Conservation (phyloP, 2,797 vertebrate genomes). For the Ambastaia sidthimunki region DNA sequence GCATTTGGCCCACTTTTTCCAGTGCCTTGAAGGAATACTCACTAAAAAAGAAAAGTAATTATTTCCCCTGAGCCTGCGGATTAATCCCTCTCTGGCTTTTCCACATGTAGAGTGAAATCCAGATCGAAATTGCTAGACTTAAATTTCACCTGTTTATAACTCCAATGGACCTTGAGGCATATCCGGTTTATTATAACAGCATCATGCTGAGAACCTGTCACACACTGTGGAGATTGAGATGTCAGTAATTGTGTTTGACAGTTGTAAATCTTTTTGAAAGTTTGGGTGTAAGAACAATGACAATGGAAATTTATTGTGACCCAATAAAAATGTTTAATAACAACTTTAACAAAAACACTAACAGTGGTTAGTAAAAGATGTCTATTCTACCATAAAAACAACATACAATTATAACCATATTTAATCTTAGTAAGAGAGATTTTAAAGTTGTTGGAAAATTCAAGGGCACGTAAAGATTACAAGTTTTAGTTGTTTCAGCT, state of each 20-base stretch:
- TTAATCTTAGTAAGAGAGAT: slow-evolving; percentile 55
- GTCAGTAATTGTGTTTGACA: slow-evolving; percentile 59
- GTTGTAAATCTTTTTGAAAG: slow-evolving; percentile 55
- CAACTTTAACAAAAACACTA: neutral
- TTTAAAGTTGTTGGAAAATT: slow-evolving; percentile 5
- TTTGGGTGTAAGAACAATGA: slow-evolving; percentile 21
- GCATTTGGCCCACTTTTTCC: slow-evolving; percentile 71
- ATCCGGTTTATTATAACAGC: slow-evolving; percentile 73
- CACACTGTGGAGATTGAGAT: slow-evolving; percentile 66
- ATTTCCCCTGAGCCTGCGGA: slow-evolving; percentile 73
- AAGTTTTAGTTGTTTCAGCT: slow-evolving; percentile 37
- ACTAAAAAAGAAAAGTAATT: slow-evolving; percentile 70
- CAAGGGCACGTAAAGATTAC: slow-evolving; percentile 33
- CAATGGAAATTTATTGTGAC: slow-evolving; percentile 40
- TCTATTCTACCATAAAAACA: slow-evolving; percentile 57
- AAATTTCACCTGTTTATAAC: slow-evolving; percentile 55
- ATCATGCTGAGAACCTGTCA: slow-evolving; percentile 69
- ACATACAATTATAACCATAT: slow-evolving; percentile 52
- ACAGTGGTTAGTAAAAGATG: slow-evolving; percentile 5
- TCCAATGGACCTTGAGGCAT: slow-evolving; percentile 46
- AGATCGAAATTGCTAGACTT: slow-evolving; percentile 46
- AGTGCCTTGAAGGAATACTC: slow-evolving; percentile 91
- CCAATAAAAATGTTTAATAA: slow-evolving; percentile 50
- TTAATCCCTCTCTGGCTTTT: slow-evolving; percentile 66
- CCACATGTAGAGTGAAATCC: slow-evolving; percentile 53